These are phyloP conservation scores for Grapholita molesta DNA, from an alignment of 1,140 invertebrate species.

Conservation along the genomic window DNA sequence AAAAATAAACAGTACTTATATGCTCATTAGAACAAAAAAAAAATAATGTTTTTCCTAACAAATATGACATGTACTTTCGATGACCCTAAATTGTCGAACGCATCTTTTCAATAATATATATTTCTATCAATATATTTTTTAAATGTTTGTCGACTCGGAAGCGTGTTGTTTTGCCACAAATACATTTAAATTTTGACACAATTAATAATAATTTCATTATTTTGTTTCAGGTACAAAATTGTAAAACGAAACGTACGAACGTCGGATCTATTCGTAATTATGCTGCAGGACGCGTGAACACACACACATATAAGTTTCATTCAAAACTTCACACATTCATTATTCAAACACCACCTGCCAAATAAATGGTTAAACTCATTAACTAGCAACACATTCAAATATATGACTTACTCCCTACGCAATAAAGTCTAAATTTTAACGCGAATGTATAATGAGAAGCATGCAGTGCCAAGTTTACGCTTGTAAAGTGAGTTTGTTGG, in stretches of 20 bases:
- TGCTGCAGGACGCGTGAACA: neutral
- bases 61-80: too few relatives aligned
- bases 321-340: neutral
- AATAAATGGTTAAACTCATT: constrained; percentile 1
- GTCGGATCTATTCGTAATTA: too few relatives aligned
- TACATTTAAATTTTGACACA: too few relatives aligned
- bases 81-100: too few relatives aligned
- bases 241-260: too few relatives aligned
- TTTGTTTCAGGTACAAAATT: neutral
- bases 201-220: neutral
- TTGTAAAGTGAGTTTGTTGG: neutral
- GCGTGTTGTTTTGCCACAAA: neutral
- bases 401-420: neutral
- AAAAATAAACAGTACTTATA: too few relatives aligned
- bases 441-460: neutral
- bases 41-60: too few relatives aligned
- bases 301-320: neutral
- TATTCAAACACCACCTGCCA: neutral
- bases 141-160: neutral
- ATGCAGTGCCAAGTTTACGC: neutral
- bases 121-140: neutral
- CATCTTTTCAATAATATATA: too few relatives aligned
- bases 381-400: neutral
- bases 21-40: too few relatives aligned
- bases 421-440: neutral